phyloP scores from a whole-genome alignment of 2,113 vertebrate species.

The Chrysemys picta region DNA sequence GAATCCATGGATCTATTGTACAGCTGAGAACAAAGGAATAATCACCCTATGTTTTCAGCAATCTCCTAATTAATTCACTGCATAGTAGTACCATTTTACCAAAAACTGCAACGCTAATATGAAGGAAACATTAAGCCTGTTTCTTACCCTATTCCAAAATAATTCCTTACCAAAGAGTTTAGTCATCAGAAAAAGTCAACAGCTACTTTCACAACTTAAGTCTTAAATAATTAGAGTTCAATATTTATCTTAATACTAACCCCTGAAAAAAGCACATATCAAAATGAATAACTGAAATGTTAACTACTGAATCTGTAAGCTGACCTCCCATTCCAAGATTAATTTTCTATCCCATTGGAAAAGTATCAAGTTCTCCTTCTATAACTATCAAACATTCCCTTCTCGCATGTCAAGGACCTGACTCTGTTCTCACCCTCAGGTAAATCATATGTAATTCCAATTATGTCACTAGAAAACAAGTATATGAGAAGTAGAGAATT shows the following conservation, averaged over 20 bases:
- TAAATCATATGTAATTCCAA: background rate
- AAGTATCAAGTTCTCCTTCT: background rate
- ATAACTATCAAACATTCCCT: background rate
- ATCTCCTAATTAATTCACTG: background rate
- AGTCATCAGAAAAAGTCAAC: background rate
- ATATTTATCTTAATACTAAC: background rate
- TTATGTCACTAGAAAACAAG: background rate
- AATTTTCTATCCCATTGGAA: background rate
- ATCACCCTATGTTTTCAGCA: background rate
- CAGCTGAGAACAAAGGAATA: background rate
- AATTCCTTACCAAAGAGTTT: background rate
- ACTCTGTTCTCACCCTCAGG: background rate
- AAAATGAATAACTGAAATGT: constrained; percentile 7
- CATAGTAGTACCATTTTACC: background rate
- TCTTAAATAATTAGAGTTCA: constrained; percentile 6
- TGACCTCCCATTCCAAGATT: background rate
- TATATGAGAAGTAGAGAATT: background rate
- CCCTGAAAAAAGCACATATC: background rate
- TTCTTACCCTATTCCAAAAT: background rate
- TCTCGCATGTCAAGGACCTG: background rate
- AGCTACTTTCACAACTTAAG: background rate
- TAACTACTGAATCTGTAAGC: background rate
- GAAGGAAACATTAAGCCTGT: background rate
- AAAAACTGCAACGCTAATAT: background rate
- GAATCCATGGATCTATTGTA: background rate